A percentile compares a stretch with the other conserved stretches of the same genome.
Conservation (phyloP, 2,797 vertebrate species). For the Setipinna tenuifilis region DNA sequence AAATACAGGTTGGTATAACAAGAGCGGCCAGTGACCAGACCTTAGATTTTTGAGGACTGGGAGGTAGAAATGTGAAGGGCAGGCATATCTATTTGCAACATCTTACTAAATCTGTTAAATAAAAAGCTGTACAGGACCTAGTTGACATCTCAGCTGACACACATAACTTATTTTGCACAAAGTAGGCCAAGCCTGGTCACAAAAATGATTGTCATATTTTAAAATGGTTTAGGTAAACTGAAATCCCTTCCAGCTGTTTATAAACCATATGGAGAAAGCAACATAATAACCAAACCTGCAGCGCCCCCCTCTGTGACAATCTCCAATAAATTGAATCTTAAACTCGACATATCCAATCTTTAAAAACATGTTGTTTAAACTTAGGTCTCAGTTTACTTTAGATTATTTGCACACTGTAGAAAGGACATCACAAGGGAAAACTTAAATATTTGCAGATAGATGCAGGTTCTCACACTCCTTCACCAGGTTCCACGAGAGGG, state of each 20-base stretch:
- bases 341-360: neutral
- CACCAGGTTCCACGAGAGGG: neutral
- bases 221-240: neutral
- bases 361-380: neutral
- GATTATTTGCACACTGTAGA: too few species aligned
- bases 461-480: neutral
- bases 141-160: neutral
- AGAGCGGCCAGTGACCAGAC: neutral
- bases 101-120: neutral
- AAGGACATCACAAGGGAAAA: neutral
- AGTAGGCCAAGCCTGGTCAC: neutral
- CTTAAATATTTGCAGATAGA: neutral
- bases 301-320: conserved; percentile 2
- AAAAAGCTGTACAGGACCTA: neutral
- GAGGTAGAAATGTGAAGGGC: neutral
- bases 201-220: neutral
- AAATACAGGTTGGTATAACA: neutral
- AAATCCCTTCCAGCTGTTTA: neutral
- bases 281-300: neutral
- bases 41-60: neutral
- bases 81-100: neutral
- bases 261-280: neutral
- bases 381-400: neutral
- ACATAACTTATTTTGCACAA: neutral
- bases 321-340: neutral